Percentiles rank a stretch among this genome's conserved stretches.
Conservation (phyloP, 2,797 vertebrate species). For the Perodicticus potto region DNA sequence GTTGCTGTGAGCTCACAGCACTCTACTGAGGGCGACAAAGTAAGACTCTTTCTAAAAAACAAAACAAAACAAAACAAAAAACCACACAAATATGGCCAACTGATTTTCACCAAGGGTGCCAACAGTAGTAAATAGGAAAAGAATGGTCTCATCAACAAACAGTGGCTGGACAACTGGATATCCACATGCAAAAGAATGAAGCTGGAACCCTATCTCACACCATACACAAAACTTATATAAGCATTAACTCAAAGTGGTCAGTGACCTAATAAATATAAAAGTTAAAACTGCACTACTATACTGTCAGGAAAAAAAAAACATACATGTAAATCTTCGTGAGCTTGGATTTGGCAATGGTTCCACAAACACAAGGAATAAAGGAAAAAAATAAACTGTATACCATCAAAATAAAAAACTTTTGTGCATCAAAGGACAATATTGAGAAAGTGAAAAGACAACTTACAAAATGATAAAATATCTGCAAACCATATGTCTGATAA, state of each 20-base stretch:
- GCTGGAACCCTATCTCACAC: not conserved
- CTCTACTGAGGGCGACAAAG: too few relatives aligned
- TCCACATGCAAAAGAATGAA: not conserved
- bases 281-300: conserved; percentile 28
- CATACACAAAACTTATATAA: not conserved
- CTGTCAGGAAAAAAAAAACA: not conserved
- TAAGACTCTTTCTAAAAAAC: too few relatives aligned
- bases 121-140: not conserved
- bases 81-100: not conserved
- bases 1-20: too few relatives aligned
- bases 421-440: not conserved
- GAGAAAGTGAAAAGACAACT: not conserved
- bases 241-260: not conserved
- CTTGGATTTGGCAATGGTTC: not conserved
- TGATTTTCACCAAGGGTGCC: not conserved
- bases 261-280: not conserved
- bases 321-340: not conserved
- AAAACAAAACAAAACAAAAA: not conserved
- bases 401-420: not conserved
- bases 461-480: conserved; percentile 8
- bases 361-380: not conserved
- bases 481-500: not conserved
- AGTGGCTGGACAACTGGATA: not conserved
- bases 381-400: not conserved
- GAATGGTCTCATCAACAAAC: not conserved